phyloP scores from a whole-genome alignment of 2,888 invertebrate genomes.

The Habroteleia sp. region DNA sequence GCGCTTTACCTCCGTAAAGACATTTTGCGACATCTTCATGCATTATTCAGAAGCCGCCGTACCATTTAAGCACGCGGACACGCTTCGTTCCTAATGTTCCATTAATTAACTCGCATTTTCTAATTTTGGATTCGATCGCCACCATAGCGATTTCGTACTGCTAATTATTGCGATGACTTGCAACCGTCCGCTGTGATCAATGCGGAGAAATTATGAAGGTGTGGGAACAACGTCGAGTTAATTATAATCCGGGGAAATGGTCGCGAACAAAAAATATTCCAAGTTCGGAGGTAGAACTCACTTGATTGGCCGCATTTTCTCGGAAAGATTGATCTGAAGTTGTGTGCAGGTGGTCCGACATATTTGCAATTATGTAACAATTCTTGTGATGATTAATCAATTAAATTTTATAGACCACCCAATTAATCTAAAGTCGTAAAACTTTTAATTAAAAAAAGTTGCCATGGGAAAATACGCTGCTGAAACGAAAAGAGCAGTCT shows the following conservation, averaged over 20 bases:
- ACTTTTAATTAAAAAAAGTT: no score
- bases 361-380: no score
- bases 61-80: conserved; percentile 43
- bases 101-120: conserved; percentile 53
- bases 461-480: no score
- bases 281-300: no score
- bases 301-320: no score
- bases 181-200: conserved; percentile 1
- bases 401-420: no score
- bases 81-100: conserved; percentile 46
- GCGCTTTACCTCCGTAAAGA: conserved; percentile 37
- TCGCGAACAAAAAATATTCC: background rate
- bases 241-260: conserved; percentile 13
- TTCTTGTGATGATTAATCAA: no score
- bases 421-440: no score
- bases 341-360: no score
- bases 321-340: no score
- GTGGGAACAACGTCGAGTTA: conserved; percentile 30
- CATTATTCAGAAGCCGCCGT: conserved; percentile 50
- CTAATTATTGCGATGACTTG: conserved; percentile 38
- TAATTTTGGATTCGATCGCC: conserved; percentile 50
- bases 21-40: conserved; percentile 58
- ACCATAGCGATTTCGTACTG: conserved; percentile 4
- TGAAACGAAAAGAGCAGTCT: no score
- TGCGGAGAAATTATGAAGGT: conserved; percentile 36